A percentile compares a stretch with the other conserved stretches of the same genome.
Evolutionary conservation across 2,888 invertebrate species (phyloP).

Genomic region (Cancer borealis): DNA sequence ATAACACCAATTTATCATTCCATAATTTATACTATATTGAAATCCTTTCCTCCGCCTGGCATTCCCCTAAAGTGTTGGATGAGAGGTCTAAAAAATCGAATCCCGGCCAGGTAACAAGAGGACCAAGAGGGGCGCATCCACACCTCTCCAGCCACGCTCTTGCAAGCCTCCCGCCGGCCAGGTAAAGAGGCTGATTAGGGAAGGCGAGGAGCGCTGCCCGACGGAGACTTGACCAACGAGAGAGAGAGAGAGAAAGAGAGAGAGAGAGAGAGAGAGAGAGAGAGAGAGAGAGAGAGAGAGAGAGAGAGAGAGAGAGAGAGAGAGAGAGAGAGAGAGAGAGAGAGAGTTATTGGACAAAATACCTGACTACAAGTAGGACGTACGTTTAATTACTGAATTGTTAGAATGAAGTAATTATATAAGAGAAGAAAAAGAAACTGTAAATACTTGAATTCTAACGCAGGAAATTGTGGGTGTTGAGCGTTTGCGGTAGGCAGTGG

Average conservation of each 20-base stretch:
- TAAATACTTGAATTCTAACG: not conserved
- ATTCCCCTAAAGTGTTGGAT: conserved; percentile 70
- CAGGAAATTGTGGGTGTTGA: not conserved
- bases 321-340: conserved; percentile 21
- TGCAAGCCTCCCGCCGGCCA: conserved; percentile 44
- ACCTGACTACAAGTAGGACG: conserved; percentile 46
- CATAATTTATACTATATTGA: conserved; percentile 75
- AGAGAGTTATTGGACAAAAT: conserved; percentile 25
- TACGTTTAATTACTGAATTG: conserved; percentile 70
- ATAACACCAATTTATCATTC: conserved; percentile 64
- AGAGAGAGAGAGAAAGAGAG: conserved; percentile 24
- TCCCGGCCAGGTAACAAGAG: not conserved
- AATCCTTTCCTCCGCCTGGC: conserved; percentile 59
- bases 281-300: conserved; percentile 43
- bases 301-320: conserved; percentile 48
- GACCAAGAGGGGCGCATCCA: conserved; percentile 44
- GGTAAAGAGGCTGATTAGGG: conserved; percentile 47
- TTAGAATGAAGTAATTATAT: conserved; percentile 73
- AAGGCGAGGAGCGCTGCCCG: not conserved
- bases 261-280: conserved; percentile 57
- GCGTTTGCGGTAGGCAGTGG: not conserved
- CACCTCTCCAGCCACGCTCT: not conserved
- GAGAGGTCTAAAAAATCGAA: conserved; percentile 62
- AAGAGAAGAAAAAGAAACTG: not conserved
- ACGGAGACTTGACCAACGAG: not conserved